Base-by-base conservation (phyloP, 1,140 invertebrate species). In the Bombus difficillimus region DNA sequence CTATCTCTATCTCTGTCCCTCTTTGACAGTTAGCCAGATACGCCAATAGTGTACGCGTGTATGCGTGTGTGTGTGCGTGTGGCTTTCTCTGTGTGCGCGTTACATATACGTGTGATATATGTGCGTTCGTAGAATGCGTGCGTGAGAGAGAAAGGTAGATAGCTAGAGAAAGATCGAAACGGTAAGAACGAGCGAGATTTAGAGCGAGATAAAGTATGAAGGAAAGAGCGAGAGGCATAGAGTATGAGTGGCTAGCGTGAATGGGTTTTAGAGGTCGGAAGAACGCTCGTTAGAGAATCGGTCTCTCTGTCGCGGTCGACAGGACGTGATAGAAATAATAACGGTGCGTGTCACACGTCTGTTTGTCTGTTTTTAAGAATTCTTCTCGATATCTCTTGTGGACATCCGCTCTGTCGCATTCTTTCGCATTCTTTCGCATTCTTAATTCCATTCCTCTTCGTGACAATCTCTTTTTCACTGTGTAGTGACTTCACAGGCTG, bases 261-360 rank as follows among this genome's bases (percentile, higher is more conserved):
- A 81, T 84, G 73, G 79, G 86, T 74, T 82, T 75, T 53, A 73
- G 77, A 73, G 78, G 69, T 68, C 84, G 78, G 78, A 28, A 53
- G 62, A 43, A 81, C 59, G 59, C 8, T 57, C 10, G 34, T 75
- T 80, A 69, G 64, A 53, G 64, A 66, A 66, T 80, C 53, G 41
- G 57, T 69, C n/a, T 80, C 32, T 47, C n/a, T 15, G 41, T 13
- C 15, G 15, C 25, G 12, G 25, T 15, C 8, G 13, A 39, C 57
- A 39, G 41, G 32, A 64, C 72, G 71, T 18, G 47, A 53, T 53
- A 0, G 1, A n/a, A 62, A n/a, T 62, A 28, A 59, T 28, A n/a
- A 62, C 59, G 59, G 59, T n/a, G 28, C 12, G 28, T n/a, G 59
- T n/a, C 47, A 69, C 9, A 66, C 64, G 32, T 18, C 15, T 37